A percentile compares a stretch with the other conserved stretches of the same genome.
Conservation (phyloP, 2,113 vertebrate species). For the Triplophysa tibetana region DNA sequence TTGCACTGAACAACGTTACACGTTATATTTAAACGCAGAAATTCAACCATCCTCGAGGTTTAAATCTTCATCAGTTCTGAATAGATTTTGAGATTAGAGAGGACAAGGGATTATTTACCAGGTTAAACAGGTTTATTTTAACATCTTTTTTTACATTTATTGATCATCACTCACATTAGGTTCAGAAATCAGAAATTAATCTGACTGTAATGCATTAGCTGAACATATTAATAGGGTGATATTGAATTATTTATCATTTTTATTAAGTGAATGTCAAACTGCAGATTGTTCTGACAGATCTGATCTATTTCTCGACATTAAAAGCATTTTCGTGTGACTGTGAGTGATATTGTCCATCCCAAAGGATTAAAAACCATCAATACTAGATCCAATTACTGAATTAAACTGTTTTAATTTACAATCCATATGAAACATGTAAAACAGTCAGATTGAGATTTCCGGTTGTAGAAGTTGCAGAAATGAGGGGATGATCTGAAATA, state of each 20-base stretch:
- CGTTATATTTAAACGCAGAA: not conserved
- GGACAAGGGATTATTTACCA: slow-evolving; percentile 12
- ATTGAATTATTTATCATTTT: not conserved
- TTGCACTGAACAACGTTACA: not conserved
- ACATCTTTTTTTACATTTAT: not conserved
- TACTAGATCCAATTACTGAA: not conserved
- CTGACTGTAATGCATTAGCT: not conserved
- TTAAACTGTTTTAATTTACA: not conserved
- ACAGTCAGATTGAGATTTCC: not conserved
- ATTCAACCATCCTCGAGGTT: no score
- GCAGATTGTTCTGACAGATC: not conserved
- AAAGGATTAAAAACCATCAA: not conserved
- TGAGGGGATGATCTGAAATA: not conserved
- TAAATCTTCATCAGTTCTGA: not conserved
- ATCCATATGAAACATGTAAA: no score
- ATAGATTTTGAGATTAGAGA: not conserved
- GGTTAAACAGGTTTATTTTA: not conserved
- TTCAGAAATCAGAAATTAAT: not conserved
- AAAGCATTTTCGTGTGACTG: not conserved
- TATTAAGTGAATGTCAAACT: not conserved
- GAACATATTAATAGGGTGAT: not conserved
- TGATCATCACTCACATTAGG: not conserved
- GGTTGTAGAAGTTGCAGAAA: not conserved
- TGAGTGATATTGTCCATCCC: not conserved
- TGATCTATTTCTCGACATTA: not conserved